phyloP scores from a whole-genome alignment of 2,888 invertebrate species.

The Pelosia muscerda region DNA sequence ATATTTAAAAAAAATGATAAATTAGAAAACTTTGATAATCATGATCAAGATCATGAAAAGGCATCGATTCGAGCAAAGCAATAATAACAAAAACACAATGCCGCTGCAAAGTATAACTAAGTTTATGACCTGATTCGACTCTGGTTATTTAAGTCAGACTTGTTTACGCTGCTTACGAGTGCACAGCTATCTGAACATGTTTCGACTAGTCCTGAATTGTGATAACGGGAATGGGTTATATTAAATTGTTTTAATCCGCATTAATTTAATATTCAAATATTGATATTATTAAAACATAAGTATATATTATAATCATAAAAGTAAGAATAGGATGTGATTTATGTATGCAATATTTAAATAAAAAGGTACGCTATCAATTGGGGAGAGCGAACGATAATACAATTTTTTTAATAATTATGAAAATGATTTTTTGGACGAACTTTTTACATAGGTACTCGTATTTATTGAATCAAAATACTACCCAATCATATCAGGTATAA shows the following conservation, averaged over 20 bases:
- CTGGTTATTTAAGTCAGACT: conserved; percentile 67
- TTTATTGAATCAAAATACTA: not conserved
- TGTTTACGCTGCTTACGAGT: conserved; percentile 60
- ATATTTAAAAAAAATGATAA: not conserved
- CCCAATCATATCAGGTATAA: not conserved
- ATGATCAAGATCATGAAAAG: not conserved
- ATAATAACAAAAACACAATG: not conserved
- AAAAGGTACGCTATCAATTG: too few relatives aligned
- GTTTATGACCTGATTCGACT: conserved; percentile 15
- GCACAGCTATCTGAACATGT: conserved; percentile 52
- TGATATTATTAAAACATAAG: not conserved
- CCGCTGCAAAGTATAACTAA: conserved; percentile 29
- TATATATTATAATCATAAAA: not conserved
- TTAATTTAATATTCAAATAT: not conserved
- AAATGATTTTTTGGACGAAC: not conserved
- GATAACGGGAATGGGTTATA: conserved; percentile 31
- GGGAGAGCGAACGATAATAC: not conserved
- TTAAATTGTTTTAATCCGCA: not conserved
- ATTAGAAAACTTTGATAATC: not conserved
- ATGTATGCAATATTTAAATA: not conserved
- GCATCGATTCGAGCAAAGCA: not conserved
- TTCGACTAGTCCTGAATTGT: conserved; percentile 46
- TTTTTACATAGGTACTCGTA: too few relatives aligned
- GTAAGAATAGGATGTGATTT: not conserved
- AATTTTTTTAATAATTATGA: not conserved